phyloP scores from a whole-genome alignment of 2,888 invertebrate species.

The Hetaerina titia region DNA sequence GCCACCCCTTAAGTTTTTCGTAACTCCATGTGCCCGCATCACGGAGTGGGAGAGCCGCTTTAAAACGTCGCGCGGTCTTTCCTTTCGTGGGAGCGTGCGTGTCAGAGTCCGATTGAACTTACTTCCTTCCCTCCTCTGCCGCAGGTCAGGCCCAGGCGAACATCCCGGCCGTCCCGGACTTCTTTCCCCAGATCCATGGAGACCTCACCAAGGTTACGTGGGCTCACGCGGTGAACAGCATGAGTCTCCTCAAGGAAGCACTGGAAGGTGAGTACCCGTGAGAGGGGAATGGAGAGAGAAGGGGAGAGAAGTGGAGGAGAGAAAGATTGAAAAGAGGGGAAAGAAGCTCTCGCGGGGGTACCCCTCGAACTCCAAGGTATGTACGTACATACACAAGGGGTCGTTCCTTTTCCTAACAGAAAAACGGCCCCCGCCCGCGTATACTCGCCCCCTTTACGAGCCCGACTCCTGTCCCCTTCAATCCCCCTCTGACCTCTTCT shows the following conservation, averaged over 20 bases:
- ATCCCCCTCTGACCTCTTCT: not conserved
- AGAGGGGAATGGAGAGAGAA: not conserved
- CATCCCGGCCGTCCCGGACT: conserved; percentile 74
- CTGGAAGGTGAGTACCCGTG: conserved; percentile 77
- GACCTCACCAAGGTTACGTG: conserved; percentile 88
- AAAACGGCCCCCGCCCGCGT: no score
- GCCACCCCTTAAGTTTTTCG: no score
- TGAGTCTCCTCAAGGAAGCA: conserved; percentile 81
- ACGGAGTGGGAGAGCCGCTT: not conserved
- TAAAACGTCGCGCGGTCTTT: not conserved
- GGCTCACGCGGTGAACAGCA: conserved; percentile 92
- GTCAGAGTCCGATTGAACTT: not conserved
- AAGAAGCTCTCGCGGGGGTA: not conserved
- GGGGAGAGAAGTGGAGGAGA: not conserved
- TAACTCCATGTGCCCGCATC: no score
- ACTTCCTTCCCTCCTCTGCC: conserved; percentile 73
- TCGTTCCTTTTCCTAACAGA: no score
- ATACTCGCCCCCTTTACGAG: not conserved
- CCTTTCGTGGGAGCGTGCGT: not conserved
- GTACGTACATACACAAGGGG: not conserved
- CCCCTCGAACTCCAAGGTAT: not conserved
- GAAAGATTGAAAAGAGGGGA: not conserved
- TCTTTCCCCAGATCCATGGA: conserved; percentile 78
- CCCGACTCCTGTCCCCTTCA: not conserved
- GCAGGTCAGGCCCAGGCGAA: conserved; percentile 72